Evolutionary conservation across 1,140 invertebrate species (phyloP).

Genomic region (Colletes gigas): DNA sequence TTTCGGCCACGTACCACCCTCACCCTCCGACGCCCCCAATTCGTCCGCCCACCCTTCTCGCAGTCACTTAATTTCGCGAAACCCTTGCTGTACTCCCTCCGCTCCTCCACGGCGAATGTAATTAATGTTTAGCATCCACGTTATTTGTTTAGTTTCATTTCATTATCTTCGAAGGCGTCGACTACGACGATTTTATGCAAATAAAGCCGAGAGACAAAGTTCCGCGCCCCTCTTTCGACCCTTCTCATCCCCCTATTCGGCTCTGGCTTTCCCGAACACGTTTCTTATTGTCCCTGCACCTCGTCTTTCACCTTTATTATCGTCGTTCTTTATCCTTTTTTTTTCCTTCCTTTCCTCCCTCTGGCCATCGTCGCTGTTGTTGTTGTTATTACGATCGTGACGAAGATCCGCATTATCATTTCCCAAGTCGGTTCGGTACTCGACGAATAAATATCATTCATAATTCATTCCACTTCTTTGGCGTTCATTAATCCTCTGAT

Average conservation of each 20-base stretch:
- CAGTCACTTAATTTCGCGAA: conserved; percentile 63
- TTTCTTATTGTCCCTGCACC: conserved; percentile 38
- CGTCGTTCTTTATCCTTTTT: conserved; percentile 2
- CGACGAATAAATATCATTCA: conserved; percentile 75
- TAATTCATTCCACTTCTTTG: conserved; percentile 76
- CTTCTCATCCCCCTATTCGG: conserved; percentile 35
- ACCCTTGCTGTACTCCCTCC: conserved; percentile 29
- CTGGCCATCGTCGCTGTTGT: conserved; percentile 39
- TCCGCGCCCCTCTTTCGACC: conserved; percentile 51
- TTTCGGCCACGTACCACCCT: conserved; percentile 41
- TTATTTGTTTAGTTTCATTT: conserved; percentile 80
- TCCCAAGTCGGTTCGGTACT: conserved; percentile 59
- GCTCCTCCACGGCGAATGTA: conserved; percentile 68
- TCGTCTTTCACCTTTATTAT: conserved; percentile 36
- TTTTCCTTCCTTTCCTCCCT: not conserved
- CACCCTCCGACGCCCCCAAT: conserved; percentile 17
- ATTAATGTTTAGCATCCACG: conserved; percentile 79
- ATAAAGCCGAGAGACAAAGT: conserved; percentile 69
- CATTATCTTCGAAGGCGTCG: conserved; percentile 76
- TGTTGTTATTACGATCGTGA: conserved; percentile 63
- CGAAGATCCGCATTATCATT: conserved; percentile 67
- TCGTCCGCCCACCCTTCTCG: conserved; percentile 21
- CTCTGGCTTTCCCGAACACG: conserved; percentile 36
- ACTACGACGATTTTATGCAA: conserved; percentile 78
- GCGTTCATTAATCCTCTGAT: conserved; percentile 76